Evolutionary conservation across 1,140 invertebrate genomes (phyloP), one percentile per base, ranked within the genome.

Genomic region (Hyles euphorbiae): DNA sequence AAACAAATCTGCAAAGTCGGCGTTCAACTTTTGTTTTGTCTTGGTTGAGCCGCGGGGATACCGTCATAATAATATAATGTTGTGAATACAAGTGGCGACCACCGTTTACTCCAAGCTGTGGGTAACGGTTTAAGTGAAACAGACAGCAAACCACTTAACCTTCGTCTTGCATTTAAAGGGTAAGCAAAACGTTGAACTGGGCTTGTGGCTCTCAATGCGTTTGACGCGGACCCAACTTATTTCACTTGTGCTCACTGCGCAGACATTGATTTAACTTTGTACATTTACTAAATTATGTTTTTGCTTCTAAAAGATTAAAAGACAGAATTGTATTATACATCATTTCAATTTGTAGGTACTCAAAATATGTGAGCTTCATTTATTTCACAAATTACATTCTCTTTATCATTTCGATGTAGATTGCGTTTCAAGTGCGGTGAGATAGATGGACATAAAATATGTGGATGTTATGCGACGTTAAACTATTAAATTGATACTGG

Each of bases 91-190:
- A 72, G 70, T 63, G 58, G 60, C 67, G 57, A 66, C 73, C 67
- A 75, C 72, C 70, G 69, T 75, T 76, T 74, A 71, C 72, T 65
- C 58, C 66, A 53, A 68, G 76, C 74, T 81, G 63, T 65, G 74
- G 74, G 73, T 68, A 70, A 77, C 69, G 68, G 61, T 78, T 63
- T 79, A 79, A 84, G 72, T 81, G 79, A 79, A 82, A 79, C 78
- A 79, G 81, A 82, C 79, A 83, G 56, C 66, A 34, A 65, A 67
- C 72, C 76, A 83, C 77, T 83, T 81, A 78, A 80, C 80, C 80
- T 77, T 78, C 61, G 69, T 77, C 77, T 68, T 70, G 69, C 75
- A 80, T 83, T 81, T 78, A 78, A 77, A 74, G 70, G 62, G 67
- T 75, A 74, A 69, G 69, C 70, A 69, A 77, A 70, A 67, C 72